phyloP scores from a whole-genome alignment of 1,140 invertebrate genomes.

The Dinothrombium tinctorium region DNA sequence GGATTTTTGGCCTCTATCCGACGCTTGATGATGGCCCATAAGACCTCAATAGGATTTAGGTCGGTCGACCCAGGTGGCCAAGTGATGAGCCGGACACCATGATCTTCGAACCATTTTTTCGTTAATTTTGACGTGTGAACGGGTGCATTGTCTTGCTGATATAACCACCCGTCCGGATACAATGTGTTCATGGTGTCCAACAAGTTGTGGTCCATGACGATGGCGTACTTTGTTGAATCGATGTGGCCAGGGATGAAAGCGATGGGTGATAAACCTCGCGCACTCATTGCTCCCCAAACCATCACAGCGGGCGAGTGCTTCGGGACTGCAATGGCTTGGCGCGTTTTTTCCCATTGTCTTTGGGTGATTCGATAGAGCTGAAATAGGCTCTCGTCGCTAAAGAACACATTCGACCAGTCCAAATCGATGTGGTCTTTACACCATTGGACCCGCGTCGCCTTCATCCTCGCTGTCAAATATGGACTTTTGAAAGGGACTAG shows the following conservation, averaged over 20 bases:
- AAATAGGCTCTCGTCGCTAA: not conserved
- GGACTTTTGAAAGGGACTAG: too few relatives aligned
- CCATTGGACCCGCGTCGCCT: too few relatives aligned
- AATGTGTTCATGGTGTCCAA: not conserved
- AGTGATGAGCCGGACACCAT: constrained; percentile 15
- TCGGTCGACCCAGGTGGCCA: constrained; percentile 21
- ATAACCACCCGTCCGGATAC: constrained; percentile 3
- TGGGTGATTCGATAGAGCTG: not conserved
- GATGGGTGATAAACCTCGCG: not conserved
- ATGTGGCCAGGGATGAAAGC: not conserved
- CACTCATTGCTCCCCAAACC: not conserved
- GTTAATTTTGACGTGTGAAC: constrained; percentile 17
- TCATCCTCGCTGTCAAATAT: too few relatives aligned
- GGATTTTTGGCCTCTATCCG: too few relatives aligned
- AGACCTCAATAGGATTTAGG: constrained; percentile 21
- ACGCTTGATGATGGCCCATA: constrained; percentile 17
- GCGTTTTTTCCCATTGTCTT: not conserved
- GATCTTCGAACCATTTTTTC: constrained; percentile 15
- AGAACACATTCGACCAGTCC: not conserved
- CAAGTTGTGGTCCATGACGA: not conserved
- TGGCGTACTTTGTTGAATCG: not conserved
- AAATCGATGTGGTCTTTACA: too few relatives aligned
- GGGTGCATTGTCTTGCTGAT: constrained; percentile 20
- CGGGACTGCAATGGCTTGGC: not conserved
- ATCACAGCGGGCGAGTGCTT: not conserved